phyloP scores from a whole-genome alignment of 1,140 invertebrate genomes.

The Drusus annulatus region DNA sequence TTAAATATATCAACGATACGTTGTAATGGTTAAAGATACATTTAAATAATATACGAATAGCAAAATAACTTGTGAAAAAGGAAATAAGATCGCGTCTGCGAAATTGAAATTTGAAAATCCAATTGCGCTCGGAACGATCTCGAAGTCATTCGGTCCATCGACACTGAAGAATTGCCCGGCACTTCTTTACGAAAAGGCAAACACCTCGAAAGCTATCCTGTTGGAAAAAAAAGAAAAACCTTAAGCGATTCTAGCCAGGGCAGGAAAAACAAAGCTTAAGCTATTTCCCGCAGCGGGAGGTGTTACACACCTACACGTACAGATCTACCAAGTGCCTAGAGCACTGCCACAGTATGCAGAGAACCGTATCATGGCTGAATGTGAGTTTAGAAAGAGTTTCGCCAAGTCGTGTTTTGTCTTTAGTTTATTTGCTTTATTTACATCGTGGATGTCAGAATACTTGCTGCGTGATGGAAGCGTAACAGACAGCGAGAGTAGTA shows the following conservation, averaged over 20 bases:
- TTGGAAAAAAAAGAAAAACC: constrained; percentile 20
- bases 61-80: too few species aligned
- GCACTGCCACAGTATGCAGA: not conserved
- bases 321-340: too few species aligned
- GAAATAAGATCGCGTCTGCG: too few species aligned
- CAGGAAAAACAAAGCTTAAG: constrained; percentile 32
- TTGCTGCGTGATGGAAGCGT: not conserved
- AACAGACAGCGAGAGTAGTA: not conserved
- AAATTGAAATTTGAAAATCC: not conserved
- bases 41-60: too few species aligned
- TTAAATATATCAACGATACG: too few species aligned
- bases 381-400: not conserved
- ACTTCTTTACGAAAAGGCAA: constrained; percentile 2
- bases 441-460: constrained; percentile 23
- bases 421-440: constrained; percentile 26
- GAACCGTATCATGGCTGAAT: constrained; percentile 6
- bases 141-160: constrained; percentile 10
- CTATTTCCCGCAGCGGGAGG: constrained; percentile 3
- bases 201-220: constrained; percentile 16
- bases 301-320: not conserved
- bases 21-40: too few species aligned
- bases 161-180: constrained; percentile 23
- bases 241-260: constrained; percentile 19
- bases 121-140: constrained; percentile 6
- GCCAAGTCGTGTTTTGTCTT: constrained; percentile 10